Evolutionary conservation across 2,888 invertebrate species (phyloP).

Genomic region (Andrena marginata): DNA sequence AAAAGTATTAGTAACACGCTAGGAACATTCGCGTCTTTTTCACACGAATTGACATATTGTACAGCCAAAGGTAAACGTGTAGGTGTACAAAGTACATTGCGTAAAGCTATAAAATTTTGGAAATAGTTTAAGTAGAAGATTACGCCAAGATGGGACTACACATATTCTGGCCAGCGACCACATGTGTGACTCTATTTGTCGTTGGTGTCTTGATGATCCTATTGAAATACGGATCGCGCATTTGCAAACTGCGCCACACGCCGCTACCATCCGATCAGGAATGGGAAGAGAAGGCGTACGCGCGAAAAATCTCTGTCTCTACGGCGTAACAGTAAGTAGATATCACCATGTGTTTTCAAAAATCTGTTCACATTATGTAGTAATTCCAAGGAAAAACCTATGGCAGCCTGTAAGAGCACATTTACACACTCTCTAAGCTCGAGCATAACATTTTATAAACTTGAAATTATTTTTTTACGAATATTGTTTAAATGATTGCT

Average conservation of each 20-base stretch:
- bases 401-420: slow-evolving; percentile 10
- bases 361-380: slow-evolving; percentile 11
- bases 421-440: not conserved
- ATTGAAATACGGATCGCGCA: slow-evolving; percentile 90
- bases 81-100: slow-evolving; percentile 18
- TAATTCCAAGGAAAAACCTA: slow-evolving; percentile 18
- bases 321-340: slow-evolving; percentile 72
- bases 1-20: slow-evolving; percentile 19
- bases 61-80: slow-evolving; percentile 23
- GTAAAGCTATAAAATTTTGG: slow-evolving; percentile 5
- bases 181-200: slow-evolving; percentile 90
- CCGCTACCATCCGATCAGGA: slow-evolving; percentile 89
- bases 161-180: slow-evolving; percentile 92
- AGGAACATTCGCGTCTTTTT: slow-evolving; percentile 10
- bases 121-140: not conserved
- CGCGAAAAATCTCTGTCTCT: slow-evolving; percentile 81
- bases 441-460: not conserved
- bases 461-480: not conserved
- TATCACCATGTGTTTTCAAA: slow-evolving; percentile 33
- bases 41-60: slow-evolving; percentile 27
- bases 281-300: slow-evolving; percentile 89
- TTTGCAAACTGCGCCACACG: slow-evolving; percentile 90
- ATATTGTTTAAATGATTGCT: not conserved
- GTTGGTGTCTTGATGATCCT: slow-evolving; percentile 91
- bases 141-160: slow-evolving; percentile 88